These are phyloP conservation scores for Phrynosoma blainvillii DNA, from an alignment of 2,113 vertebrate genomes.

Conservation along the genomic window DNA sequence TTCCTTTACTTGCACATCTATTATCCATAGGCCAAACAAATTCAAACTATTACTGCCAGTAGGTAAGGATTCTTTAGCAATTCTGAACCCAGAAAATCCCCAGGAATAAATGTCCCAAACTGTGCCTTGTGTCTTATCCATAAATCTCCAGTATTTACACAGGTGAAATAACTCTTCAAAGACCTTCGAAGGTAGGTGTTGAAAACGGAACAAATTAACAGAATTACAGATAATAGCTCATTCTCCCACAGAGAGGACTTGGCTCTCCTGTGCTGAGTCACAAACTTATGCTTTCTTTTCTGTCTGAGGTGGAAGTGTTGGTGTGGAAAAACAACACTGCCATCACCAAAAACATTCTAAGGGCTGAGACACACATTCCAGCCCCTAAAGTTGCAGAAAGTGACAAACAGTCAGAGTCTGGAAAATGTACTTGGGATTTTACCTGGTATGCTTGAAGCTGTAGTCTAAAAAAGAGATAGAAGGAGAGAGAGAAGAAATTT, in stretches of 20 bases:
- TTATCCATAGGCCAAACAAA: neutral
- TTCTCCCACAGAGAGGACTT: neutral
- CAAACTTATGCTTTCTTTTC: conserved; percentile 13
- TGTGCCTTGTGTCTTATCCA: neutral
- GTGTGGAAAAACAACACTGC: neutral
- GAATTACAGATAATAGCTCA: conserved; percentile 19
- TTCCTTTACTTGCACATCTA: neutral
- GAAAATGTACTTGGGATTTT: no score
- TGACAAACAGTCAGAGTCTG: neutral
- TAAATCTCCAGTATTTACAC: conserved; percentile 34
- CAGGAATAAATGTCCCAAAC: neutral
- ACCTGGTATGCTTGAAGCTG: no score
- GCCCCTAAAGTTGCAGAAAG: neutral
- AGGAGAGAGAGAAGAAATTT: no score
- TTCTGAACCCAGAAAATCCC: conserved; percentile 12
- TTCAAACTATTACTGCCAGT: neutral
- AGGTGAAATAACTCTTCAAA: conserved; percentile 14
- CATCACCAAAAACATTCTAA: neutral
- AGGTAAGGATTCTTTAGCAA: neutral
- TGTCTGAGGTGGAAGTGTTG: neutral
- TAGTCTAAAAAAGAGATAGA: no score
- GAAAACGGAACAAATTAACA: neutral
- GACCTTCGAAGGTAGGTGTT: conserved; percentile 9
- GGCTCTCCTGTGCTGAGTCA: neutral
- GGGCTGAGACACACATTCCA: neutral